Conservation (phyloP, 1,140 invertebrate genomes). For the Micrasema minimum region DNA sequence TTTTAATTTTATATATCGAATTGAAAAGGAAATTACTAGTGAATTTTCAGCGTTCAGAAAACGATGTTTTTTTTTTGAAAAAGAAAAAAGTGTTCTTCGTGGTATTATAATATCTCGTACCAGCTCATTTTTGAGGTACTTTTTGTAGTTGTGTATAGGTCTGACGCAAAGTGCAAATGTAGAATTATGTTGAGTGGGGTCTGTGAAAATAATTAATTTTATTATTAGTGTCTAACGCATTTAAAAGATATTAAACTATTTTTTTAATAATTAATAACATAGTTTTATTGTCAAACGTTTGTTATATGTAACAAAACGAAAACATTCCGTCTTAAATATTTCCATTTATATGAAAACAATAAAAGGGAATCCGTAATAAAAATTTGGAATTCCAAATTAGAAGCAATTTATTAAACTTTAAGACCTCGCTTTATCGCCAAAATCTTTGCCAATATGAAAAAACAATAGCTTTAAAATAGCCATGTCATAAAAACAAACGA, state of each 20-base stretch:
- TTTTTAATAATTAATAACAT: not conserved
- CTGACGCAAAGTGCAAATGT: no score
- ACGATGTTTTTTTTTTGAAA: not conserved
- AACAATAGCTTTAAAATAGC: slow-evolving; percentile 21
- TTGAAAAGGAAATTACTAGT: not conserved
- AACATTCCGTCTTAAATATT: no score
- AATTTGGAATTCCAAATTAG: not conserved
- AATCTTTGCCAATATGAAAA: slow-evolving; percentile 25
- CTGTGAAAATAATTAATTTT: no score
- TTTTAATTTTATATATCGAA: not conserved
- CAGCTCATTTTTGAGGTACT: not conserved
- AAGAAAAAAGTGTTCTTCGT: not conserved
- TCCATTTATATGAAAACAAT: not conserved
- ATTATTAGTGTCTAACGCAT: not conserved
- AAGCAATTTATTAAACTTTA: slow-evolving; percentile 14
- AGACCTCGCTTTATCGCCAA: not conserved
- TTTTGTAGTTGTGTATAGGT: no score
- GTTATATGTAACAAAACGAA: not conserved
- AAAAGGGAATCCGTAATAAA: not conserved
- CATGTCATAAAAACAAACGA: slow-evolving; percentile 35
- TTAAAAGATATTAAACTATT: not conserved
- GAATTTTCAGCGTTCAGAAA: not conserved
- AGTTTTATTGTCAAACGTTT: not conserved
- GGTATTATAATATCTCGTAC: not conserved
- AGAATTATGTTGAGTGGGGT: no score